Conservation (phyloP, 2,113 vertebrate species). For the Diadophis punctatus region DNA sequence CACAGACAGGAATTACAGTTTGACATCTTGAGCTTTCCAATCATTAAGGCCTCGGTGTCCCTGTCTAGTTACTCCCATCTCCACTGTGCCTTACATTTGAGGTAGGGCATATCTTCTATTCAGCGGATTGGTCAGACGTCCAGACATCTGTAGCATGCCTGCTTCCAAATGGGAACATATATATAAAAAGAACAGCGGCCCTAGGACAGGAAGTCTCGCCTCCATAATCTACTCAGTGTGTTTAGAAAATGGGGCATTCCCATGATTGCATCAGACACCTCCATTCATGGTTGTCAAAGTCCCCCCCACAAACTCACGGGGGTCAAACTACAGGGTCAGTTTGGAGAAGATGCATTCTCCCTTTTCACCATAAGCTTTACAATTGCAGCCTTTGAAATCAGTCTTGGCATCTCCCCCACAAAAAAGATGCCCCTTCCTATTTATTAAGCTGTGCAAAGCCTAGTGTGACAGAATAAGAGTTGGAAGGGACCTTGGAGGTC, state of each 20-base stretch:
- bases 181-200: background rate
- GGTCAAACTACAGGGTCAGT: background rate
- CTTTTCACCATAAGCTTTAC: background rate
- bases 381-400: background rate
- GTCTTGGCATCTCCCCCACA: background rate
- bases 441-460: background rate
- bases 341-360: background rate
- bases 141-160: background rate
- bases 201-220: background rate
- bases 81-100: background rate
- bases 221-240: background rate
- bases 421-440: background rate
- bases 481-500: background rate
- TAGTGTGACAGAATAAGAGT: background rate
- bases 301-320: background rate
- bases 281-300: background rate
- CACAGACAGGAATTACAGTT: background rate
- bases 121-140: background rate
- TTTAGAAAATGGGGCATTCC: background rate
- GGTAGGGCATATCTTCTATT: background rate
- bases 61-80: background rate
- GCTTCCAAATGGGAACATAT: background rate
- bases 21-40: background rate
- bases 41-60: background rate
- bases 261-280: background rate